These are phyloP conservation scores for Clinocottus analis DNA, from an alignment of 2,113 vertebrate genomes.

Conservation along the genomic window DNA sequence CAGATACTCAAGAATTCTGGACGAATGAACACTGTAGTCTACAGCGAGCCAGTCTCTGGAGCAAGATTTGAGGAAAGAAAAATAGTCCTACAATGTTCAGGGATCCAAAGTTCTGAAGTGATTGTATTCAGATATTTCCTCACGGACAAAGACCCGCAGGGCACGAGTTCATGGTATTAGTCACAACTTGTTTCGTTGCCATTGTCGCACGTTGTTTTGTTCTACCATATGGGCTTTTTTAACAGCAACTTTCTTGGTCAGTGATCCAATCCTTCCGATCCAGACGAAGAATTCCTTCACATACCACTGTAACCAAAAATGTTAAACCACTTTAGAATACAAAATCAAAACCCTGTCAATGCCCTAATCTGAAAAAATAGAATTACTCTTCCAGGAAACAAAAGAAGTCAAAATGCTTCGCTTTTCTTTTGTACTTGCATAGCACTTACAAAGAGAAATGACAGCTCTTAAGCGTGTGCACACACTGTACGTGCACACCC, in stretches of 20 bases:
- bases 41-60: constrained; percentile 62
- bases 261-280: constrained; percentile 47
- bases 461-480: constrained; percentile 66
- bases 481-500: constrained; percentile 51
- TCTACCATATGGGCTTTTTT: constrained; percentile 47
- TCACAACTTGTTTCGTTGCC: constrained; percentile 42
- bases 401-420: constrained; percentile 79
- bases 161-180: constrained; percentile 46
- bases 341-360: constrained; percentile 80
- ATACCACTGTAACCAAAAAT: constrained; percentile 31
- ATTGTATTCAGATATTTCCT: constrained; percentile 44
- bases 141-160: constrained; percentile 49
- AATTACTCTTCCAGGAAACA: constrained; percentile 79
- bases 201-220: constrained; percentile 31
- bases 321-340: constrained; percentile 57
- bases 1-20: constrained; percentile 58
- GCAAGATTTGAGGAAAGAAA: constrained; percentile 49
- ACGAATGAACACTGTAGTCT: constrained; percentile 67
- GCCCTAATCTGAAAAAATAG: constrained; percentile 81
- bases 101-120: constrained; percentile 52
- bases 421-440: constrained; percentile 86
- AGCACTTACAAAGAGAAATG: constrained; percentile 84
- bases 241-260: constrained; percentile 39
- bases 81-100: constrained; percentile 64
- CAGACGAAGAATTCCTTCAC: constrained; percentile 48